Evolutionary conservation across 2,888 invertebrate species (phyloP), one percentile per base, ranked within the genome.

Genomic region (Drosophila neotestacea): DNA sequence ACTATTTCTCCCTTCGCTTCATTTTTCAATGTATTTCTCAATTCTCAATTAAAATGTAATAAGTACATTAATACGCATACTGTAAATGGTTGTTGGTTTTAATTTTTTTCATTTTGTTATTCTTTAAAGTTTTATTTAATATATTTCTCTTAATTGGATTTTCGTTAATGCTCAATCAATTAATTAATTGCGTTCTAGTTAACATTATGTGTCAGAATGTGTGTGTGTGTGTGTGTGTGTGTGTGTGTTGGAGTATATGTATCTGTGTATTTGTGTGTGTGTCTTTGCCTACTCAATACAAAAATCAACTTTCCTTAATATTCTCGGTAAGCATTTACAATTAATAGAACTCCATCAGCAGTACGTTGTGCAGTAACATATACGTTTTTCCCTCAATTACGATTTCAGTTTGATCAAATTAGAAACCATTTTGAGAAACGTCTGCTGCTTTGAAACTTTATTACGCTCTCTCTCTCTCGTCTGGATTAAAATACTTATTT

Each of bases 11-110:
- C 44, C 32, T 4, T 47, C 13, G 16, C 34, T 13, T 63, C 46
- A 38, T 55, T 27, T 48, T 39, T 67, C 56, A 63, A 55, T 76
- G 41, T 52, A 41, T 61, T 59, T 68, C 34, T 79, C 70, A 55
- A 66, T 72, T 72, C 58, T 80, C 72, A 86, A 86, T 84, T 88
- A 76, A 83, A 86, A 88, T 84, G 69, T 72, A 88, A 81, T 83
- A 58, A 48, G 41, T 64, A 62, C 64, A 68, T 79, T 73, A 78
- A 64, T 78, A 51, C 76, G 79, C 79, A 63, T 68, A 66, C 47
- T 73, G 70, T 70, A 66, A 55, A 70, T 87, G 30, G n/a, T 59
- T 62, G 44, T 74, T 62, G 44, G 13, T 62, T 73, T 16, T 16
- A 16, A 16, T 16, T 70, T 61, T 13, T 67, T 58, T 71, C n/a